Percentiles rank a stretch among this genome's conserved stretches.
Evolutionary conservation across 2,888 invertebrate species (phyloP).

Genomic region (Hecatera dysodea): DNA sequence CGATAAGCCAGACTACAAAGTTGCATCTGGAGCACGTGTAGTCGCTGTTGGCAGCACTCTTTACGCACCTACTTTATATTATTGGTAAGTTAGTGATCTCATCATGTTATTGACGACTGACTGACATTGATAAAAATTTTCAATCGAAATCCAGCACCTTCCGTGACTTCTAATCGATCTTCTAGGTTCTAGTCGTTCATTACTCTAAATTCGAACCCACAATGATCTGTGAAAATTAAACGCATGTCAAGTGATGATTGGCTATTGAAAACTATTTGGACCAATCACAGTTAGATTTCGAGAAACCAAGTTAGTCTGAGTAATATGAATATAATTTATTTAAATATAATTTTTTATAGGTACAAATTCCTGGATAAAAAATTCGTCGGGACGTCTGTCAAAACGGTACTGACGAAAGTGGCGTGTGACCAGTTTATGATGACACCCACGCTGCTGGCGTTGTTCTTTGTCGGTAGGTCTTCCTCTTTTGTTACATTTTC

Average conservation of each 20-base stretch:
- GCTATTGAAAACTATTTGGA: too few species aligned
- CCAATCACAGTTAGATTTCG: too few species aligned
- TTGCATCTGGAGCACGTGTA: constrained; percentile 76
- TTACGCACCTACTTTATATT: constrained; percentile 82
- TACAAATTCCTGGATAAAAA: constrained; percentile 94
- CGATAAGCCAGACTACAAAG: constrained; percentile 81
- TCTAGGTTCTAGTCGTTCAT: too few species aligned
- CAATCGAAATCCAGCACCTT: too few species aligned
- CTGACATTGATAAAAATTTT: too few species aligned
- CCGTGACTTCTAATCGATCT: too few species aligned
- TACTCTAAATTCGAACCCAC: too few species aligned
- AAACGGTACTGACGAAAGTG: constrained; percentile 93
- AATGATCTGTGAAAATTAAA: too few species aligned
- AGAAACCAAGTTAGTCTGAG: too few species aligned
- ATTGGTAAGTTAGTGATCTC: constrained; percentile 74
- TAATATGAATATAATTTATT: not conserved
- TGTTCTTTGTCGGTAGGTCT: constrained; percentile 93
- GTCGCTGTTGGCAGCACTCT: constrained; percentile 80
- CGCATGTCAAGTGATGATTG: too few species aligned
- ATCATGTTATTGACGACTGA: not conserved
- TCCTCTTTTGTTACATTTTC: not conserved
- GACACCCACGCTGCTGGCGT: constrained; percentile 93
- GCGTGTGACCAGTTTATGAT: constrained; percentile 94
- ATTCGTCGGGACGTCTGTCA: constrained; percentile 92
- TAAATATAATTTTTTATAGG: constrained; percentile 86